Evolutionary conservation across 2,888 invertebrate genomes (phyloP), one percentile per base, ranked within the genome.

Genomic region (Hololepta plana): DNA sequence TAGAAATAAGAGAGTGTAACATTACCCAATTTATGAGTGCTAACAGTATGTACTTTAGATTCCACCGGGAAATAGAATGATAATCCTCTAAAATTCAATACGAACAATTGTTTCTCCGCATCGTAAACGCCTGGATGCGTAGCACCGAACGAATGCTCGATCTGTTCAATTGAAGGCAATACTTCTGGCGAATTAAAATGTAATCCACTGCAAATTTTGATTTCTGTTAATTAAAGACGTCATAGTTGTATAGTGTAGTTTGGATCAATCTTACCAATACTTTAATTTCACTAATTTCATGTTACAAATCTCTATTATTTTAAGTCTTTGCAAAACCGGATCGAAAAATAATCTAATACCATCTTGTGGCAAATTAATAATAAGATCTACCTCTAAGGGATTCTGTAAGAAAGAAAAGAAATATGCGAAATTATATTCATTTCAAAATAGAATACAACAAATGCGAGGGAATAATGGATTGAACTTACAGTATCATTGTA

Each of bases 81-180:
- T 23, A 98, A 66, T 6, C 98, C 98, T 41, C 95, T 67, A 58
- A 98, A 98, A 58, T 91, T 91, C 41, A 96, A 66, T 38, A 88
- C 84, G 60, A 95, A 96, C 33, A 91, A 67, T 57, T 93, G 88
- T 41, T 88, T 81, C 51, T 88, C 85, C 31, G 87, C 76, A 62
- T 96, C 95, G 55, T 93, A 96, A 24, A 91, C 85, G 42, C 95
- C 96, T 14, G 96, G 96, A 59, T 93, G 91, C 15, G 98, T 98
- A 32, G 96, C 95, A 37, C 96, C 96, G 62, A 98, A 98, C 28
- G 90, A 91, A 60, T 93, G 88, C 58, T 96, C 96, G 40, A 98
- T 91, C 57, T 93, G 91, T 59, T 95, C 90, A 45, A 96, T 87
- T 34, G 93, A 90, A 36, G 96, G 95, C 55, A 82, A 68, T 34